Evolutionary conservation across 2,113 vertebrate species (phyloP), one percentile per base, ranked within the genome.

Genomic region (Oreochromis aureus): DNA sequence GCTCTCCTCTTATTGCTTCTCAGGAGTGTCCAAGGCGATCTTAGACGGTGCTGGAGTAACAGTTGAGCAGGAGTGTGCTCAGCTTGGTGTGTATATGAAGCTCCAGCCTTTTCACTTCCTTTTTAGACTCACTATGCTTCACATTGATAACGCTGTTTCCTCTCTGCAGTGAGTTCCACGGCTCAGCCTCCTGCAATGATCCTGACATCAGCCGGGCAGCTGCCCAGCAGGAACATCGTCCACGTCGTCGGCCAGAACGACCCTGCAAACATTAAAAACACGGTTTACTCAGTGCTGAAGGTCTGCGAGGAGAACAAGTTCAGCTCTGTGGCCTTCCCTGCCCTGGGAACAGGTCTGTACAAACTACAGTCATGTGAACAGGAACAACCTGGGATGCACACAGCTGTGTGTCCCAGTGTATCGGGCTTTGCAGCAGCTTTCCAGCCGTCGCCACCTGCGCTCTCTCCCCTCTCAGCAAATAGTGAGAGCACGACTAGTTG

Each of bases 301-400:
- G 2, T 94, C 39, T 98, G 98, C 39, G 98, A 98, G 83, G 85
- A 86, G 3, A 83, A 7, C 1, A 95, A 16, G 56, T 93, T 97
- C 66, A 79, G 30, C 0, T 98, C 98, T 0, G 93, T 99, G 2
- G 93, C 97, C 59, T 97, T 99, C 83, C 98, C 98, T 0, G 98
- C 98, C 18, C 96, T 99, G 84, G 98, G 98, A 92, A 98, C 98
- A 98, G 98, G 98, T 98, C 73, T 16, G 87, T 73, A 4, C 22
- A 73, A 15, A 69, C 36, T 1, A 18, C 27, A 32, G 56, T 59
- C 56, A 59, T 16, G 15, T 59, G 56, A 59, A 59, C 27, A 59
- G 56, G 7, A 59, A 59, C 7, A 6, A 16, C 13, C 56, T 30
- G 56, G 24, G 56, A 58, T 2, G 9, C 32, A 63, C 59, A 11